phyloP scores from a whole-genome alignment of 2,113 vertebrate species.

The Eleginops maclovinus region DNA sequence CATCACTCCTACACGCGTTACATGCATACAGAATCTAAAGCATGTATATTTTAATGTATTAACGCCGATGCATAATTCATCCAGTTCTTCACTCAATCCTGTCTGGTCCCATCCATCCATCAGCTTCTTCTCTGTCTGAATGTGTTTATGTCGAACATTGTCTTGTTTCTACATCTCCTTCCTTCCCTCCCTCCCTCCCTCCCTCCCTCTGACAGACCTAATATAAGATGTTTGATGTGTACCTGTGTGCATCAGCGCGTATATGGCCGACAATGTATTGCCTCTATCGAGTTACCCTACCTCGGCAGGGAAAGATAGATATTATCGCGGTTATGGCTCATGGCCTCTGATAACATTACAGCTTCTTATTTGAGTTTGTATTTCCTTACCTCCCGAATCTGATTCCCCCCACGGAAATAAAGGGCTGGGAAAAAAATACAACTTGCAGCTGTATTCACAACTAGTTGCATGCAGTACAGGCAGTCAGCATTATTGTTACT shows the following conservation, averaged over 20 bases:
- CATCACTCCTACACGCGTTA: not conserved
- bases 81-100: not conserved
- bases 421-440: slow-evolving; percentile 41
- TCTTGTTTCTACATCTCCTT: slow-evolving; percentile 11
- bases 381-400: slow-evolving; percentile 62
- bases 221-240: slow-evolving; percentile 76
- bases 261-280: slow-evolving; percentile 63
- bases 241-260: slow-evolving; percentile 71
- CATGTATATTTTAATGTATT: slow-evolving; percentile 33
- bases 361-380: slow-evolving; percentile 77
- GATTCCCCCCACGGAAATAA: slow-evolving; percentile 62
- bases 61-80: slow-evolving; percentile 38
- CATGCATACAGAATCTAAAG: not conserved
- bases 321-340: slow-evolving; percentile 71
- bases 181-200: slow-evolving; percentile 13
- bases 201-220: slow-evolving; percentile 66
- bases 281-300: slow-evolving; percentile 71
- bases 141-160: slow-evolving; percentile 39
- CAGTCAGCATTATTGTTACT: slow-evolving; percentile 44
- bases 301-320: slow-evolving; percentile 69
- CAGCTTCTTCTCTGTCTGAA: slow-evolving; percentile 16
- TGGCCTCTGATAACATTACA: slow-evolving; percentile 76
- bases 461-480: slow-evolving; percentile 31
- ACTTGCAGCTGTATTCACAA: slow-evolving; percentile 51
- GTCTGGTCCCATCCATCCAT: slow-evolving; percentile 35